Conservation (phyloP, 2,888 invertebrate species). For the Dicranocentrus wangi region DNA sequence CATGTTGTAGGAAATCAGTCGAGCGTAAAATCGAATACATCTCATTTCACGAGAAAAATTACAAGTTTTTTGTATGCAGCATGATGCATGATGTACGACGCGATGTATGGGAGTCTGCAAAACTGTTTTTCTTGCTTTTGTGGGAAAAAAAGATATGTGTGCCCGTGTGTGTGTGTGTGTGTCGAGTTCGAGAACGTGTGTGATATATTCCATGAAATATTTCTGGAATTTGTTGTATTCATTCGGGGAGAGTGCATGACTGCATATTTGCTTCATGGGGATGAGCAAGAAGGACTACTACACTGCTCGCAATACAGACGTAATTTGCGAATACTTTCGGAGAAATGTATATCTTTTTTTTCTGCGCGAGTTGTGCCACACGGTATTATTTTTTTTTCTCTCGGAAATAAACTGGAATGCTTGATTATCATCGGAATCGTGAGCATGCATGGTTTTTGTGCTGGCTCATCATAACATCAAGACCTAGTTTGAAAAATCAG, state of each 20-base stretch:
- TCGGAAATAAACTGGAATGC: background rate
- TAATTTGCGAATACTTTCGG: constrained; percentile 37
- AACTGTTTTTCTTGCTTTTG: background rate
- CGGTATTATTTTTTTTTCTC: constrained; percentile 4
- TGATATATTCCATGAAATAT: constrained; percentile 15
- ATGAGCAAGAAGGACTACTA: no score
- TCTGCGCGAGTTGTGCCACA: background rate
- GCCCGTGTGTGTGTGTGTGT: background rate
- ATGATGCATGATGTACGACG: background rate
- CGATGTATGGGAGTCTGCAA: background rate
- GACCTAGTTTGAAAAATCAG: no score
- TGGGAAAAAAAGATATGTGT: background rate
- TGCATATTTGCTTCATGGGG: background rate
- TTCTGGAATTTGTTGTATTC: constrained; percentile 33
- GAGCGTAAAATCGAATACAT: constrained; percentile 63
- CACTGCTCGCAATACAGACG: no score
- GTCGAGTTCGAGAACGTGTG: background rate
- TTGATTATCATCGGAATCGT: background rate
- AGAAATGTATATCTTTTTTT: background rate
- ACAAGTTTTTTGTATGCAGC: background rate
- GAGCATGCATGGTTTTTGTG: no score
- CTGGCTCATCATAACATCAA: no score
- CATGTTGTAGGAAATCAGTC: constrained; percentile 54
- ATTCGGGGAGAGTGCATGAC: background rate
- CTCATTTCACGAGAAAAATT: constrained; percentile 39